Evolutionary conservation across 2,797 vertebrate genomes (phyloP).

Genomic region (Simalia tracyae): DNA sequence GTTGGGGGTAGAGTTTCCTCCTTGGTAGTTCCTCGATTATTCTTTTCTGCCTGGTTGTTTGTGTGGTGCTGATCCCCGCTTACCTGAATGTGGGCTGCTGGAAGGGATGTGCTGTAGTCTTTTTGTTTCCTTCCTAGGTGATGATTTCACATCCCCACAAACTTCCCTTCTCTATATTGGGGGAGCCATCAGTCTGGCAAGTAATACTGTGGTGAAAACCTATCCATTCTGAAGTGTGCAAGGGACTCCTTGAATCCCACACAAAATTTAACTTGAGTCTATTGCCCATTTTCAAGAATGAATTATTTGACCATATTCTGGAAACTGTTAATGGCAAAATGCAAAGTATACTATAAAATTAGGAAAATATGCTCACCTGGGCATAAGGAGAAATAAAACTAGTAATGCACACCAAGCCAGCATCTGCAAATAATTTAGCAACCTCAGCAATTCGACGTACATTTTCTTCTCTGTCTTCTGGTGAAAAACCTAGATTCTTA

Average conservation of each 20-base stretch:
- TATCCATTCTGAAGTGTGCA: neutral
- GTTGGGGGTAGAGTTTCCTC: neutral
- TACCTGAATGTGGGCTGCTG: neutral
- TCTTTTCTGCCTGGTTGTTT: neutral
- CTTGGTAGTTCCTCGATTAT: neutral
- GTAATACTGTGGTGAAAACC: neutral
- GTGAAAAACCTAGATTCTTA: slow-evolving; percentile 95
- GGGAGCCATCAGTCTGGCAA: neutral
- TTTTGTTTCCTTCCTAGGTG: neutral
- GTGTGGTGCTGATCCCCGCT: neutral
- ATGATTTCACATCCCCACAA: neutral
- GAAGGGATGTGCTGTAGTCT: neutral
- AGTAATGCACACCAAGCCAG: slow-evolving; percentile 94
- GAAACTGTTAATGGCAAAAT: neutral
- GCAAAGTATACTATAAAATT: neutral
- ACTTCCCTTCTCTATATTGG: neutral
- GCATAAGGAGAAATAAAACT: slow-evolving; percentile 97
- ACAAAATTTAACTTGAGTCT: neutral
- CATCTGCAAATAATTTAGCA: slow-evolving; percentile 95
- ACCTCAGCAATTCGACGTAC: slow-evolving; percentile 96
- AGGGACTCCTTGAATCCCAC: neutral
- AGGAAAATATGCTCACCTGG: slow-evolving; percentile 76
- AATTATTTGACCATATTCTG: neutral
- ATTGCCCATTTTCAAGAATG: neutral
- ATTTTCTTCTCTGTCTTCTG: slow-evolving; percentile 96